Conservation (phyloP, 2,113 vertebrate species). For the Anseranas semipalmata region DNA sequence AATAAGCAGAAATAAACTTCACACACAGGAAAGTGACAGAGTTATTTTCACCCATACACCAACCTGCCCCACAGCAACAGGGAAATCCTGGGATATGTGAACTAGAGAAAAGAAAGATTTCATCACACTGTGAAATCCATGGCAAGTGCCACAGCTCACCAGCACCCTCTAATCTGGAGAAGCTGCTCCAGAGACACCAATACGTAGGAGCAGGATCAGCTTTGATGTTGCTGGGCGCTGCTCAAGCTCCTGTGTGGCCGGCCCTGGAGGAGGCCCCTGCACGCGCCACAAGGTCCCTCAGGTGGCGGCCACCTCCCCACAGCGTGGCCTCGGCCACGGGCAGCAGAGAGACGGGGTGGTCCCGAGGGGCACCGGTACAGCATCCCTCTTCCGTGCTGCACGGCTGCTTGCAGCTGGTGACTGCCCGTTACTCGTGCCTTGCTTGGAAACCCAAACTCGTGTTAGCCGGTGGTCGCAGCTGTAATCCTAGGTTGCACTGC, state of each 20-base stretch:
- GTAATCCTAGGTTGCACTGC: not conserved
- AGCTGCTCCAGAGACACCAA: not conserved
- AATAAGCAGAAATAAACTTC: constrained; percentile 57
- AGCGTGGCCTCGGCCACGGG: fast-evolving
- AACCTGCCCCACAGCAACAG: constrained; percentile 64
- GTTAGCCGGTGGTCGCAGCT: too few species aligned
- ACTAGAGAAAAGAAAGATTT: constrained; percentile 72
- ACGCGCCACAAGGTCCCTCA: too few species aligned
- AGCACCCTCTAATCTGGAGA: not conserved
- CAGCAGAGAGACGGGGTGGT: not conserved
- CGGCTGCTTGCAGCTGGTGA: not conserved
- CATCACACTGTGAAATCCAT: not conserved
- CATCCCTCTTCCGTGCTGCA: not conserved
- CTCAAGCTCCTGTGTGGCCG: not conserved
- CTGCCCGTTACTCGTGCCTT: too few species aligned
- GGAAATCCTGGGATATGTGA: constrained; percentile 57
- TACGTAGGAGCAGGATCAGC: not conserved
- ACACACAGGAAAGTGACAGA: constrained; percentile 29
- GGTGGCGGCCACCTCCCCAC: fast-evolving
- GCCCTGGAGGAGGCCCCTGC: not conserved
- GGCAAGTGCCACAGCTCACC: not conserved
- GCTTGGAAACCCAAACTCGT: not conserved
- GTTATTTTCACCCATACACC: constrained; percentile 67
- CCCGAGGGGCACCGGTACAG: not conserved
- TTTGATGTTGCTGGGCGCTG: not conserved